Base-by-base conservation (phyloP, 2,797 vertebrate species). In the Pyrrhura leucotis region DNA sequence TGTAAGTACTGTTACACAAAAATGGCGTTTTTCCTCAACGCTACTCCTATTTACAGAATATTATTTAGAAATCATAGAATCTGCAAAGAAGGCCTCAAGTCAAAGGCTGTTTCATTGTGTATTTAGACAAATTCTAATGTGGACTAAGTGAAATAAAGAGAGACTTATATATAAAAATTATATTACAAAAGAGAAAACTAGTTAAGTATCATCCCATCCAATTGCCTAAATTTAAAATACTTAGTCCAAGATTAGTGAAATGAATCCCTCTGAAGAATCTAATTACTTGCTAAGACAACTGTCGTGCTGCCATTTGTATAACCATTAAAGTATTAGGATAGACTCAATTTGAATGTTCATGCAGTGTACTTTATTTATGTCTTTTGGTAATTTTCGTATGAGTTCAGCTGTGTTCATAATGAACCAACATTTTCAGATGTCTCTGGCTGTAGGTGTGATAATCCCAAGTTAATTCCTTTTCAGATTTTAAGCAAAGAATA, bases 401-500 rank as follows among this genome's bases (percentile, higher is more conserved):
- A 88, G 15, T 95, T 90, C 47, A 75, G 54, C 51, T 61, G 42
- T 66, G 50, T 74, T 88, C 6, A 4, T 42, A 75, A 89, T 6
- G 69, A 54, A 58, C 47, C 7, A 4, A 51, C 22, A 51, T 74
- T 93, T 89, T 76, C 51, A 82, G 76, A 73, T 58, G 56, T 68
- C 59, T 48, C 45, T 89, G 48, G 63, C 54, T 74, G 12, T 58
- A 90, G 25, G 31, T 91, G 40, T 72, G 75, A 76, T 56, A 78
- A 91, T 63, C 14, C 33, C 72, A 83, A 51, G 2, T 54, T 48
- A 90, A 78, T 79, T 85, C 53, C 25, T 69, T 76, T 87, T 77
- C 58, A 29, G 12, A 62, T 84, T 95, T 84, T 88, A 77, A 90
- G 51, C 56, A 93, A 93, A 59, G 66, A 94, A 92, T 93, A 92